A percentile compares a stretch with the other conserved stretches of the same genome.
phyloP scores from a whole-genome alignment of 2,888 invertebrate genomes.

The Rhamnusium bicolor region DNA sequence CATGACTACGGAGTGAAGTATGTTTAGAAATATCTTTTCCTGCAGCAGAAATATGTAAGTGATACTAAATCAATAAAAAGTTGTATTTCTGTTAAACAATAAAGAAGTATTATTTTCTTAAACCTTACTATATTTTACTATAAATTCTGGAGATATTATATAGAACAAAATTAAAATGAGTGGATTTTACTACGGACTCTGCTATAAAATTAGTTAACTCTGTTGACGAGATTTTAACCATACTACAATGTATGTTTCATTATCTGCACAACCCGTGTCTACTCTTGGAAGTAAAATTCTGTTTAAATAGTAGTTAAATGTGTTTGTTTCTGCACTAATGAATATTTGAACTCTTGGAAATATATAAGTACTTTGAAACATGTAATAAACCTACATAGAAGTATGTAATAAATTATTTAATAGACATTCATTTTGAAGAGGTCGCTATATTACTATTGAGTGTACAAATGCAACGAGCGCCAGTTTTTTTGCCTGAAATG shows the following conservation, averaged over 20 bases:
- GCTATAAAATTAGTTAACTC: neutral
- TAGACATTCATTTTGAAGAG: neutral
- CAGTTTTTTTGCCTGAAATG: no score
- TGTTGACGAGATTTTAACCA: neutral
- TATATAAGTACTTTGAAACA: neutral
- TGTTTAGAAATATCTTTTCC: no score
- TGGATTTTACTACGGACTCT: neutral
- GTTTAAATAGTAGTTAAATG: slow-evolving; percentile 18
- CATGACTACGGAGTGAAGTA: no score
- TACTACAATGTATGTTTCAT: slow-evolving; percentile 22
- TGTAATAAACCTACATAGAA: neutral
- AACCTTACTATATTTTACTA: no score
- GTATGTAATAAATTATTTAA: neutral
- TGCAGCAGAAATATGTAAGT: no score
- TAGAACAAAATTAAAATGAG: neutral
- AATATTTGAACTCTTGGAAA: slow-evolving; percentile 1
- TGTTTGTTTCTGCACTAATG: slow-evolving; percentile 20
- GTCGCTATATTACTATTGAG: no score
- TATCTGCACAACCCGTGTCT: slow-evolving; percentile 1
- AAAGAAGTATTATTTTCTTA: no score
- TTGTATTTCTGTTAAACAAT: no score
- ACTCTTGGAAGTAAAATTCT: slow-evolving; percentile 7
- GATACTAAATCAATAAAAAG: no score
- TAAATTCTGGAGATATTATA: no score
- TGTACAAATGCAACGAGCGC: no score